Percentiles rank a stretch among this genome's conserved stretches.
Evolutionary conservation across 2,888 invertebrate genomes (phyloP).

Genomic region (Napeogenes sylphis): DNA sequence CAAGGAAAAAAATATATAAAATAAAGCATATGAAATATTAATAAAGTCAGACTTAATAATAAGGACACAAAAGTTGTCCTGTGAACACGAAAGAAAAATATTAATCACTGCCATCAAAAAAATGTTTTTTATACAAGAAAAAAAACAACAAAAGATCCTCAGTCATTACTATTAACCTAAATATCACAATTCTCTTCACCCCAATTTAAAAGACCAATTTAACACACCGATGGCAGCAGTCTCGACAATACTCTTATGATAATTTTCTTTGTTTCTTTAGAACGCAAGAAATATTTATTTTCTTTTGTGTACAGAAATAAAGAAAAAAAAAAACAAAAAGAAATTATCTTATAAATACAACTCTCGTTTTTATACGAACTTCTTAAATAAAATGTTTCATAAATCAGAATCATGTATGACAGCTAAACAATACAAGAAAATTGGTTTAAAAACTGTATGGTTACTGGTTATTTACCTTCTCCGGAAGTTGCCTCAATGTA

Average conservation of each 20-base stretch:
- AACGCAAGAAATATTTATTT: background rate
- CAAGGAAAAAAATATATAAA: background rate
- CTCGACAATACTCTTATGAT: constrained; percentile 2
- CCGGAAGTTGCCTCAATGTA: too few species aligned
- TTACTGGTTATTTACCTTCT: too few species aligned
- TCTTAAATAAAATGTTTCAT: too few species aligned
- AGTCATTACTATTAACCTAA: constrained; percentile 1
- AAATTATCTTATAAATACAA: too few species aligned
- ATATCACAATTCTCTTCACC: constrained; percentile 1
- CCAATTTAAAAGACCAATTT: constrained; percentile 1
- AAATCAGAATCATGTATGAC: too few species aligned
- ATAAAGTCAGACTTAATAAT: background rate
- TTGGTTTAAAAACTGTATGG: too few species aligned
- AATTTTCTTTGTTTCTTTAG: background rate
- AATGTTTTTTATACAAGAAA: background rate
- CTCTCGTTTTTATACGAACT: too few species aligned
- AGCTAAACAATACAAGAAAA: too few species aligned
- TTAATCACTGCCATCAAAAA: background rate
- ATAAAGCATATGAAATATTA: background rate
- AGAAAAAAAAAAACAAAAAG: too few species aligned
- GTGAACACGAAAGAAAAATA: background rate
- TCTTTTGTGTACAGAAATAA: too few species aligned
- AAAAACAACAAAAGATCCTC: constrained; percentile 1
- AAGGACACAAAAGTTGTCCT: background rate
- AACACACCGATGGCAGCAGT: background rate